Base-by-base conservation (phyloP, 2,113 vertebrate species). In the Elgaria multicarinata region DNA sequence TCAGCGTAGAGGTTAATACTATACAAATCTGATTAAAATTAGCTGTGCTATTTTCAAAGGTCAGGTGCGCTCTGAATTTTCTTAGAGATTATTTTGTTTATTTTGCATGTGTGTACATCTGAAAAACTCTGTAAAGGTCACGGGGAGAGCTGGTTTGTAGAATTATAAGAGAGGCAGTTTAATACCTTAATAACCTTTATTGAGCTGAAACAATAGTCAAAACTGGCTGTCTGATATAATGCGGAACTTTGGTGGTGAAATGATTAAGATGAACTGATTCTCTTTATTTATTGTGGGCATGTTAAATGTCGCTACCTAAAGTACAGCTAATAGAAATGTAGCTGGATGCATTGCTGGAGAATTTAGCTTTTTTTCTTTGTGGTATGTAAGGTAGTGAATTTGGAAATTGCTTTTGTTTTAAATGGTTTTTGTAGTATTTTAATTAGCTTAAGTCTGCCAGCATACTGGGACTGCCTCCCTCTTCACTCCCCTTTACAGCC, bases 11-110 rank as follows among this genome's bases (percentile, higher is more conserved):
- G 88, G 81, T 95, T 94, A 96, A 96, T 93, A 72, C 88, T 94
- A 94, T 96, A 96, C 94, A 97, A 95, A 97, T 96, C 97, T 95
- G 96, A 97, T 97, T 97, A 96, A 97, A 97, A 96, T 97, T 92
- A 96, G 96, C 95, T 95, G 93, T 91, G 95, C 94, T 88, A 81
- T 94, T 97, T 89, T 95, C 95, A 98, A 97, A 97, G 97, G 97
- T 97, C 97, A 97, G 96, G 92, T 58, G 14, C 91, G 91, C 86
- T 96, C 95, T 92, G 89, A 96, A 96, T 97, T 97, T 97, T 91
- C 96, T 97, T 96, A 95, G 94, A 97, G 97, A 97, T 97, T 96
- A 97, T 97, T 96, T 97, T 97, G 96, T 97, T 97, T 97, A 96
- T 97, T 97, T 95, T 97, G 94, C 95, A 93, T 95, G 95, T 42